A percentile compares a stretch with the other conserved stretches of the same genome.
These are phyloP conservation scores for Albula goreensis DNA, from an alignment of 2,113 vertebrate species.

Conservation along the genomic window DNA sequence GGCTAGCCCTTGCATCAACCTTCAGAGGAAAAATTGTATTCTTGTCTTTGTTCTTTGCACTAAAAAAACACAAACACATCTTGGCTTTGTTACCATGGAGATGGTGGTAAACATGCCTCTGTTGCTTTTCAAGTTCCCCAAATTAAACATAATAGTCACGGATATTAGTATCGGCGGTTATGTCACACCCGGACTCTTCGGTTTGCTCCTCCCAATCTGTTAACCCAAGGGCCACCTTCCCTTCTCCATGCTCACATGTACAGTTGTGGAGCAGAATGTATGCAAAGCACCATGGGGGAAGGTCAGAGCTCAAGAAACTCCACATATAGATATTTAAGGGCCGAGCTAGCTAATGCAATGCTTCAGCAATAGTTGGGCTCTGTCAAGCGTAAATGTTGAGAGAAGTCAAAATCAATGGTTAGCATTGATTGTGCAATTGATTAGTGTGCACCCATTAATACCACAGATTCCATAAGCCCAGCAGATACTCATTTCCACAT, in stretches of 20 bases:
- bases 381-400: background rate
- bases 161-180: too few species aligned
- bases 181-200: too few species aligned
- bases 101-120: background rate
- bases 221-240: too few species aligned
- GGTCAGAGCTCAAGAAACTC: background rate
- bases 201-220: too few species aligned
- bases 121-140: background rate
- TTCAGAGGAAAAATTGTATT: too few species aligned
- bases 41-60: too few species aligned
- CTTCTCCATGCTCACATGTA: too few species aligned
- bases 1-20: too few species aligned
- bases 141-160: too few species aligned
- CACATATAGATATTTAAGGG: background rate
- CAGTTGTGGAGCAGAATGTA: too few species aligned
- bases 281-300: too few species aligned
- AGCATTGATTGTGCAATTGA: background rate
- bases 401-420: background rate
- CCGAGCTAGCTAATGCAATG: background rate
- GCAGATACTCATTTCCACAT: background rate
- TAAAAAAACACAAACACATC: too few species aligned
- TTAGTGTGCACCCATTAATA: background rate
- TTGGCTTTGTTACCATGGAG: background rate
- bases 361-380: background rate
- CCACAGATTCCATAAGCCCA: background rate